phyloP scores from a whole-genome alignment of 2,888 invertebrate genomes.

The Punctoribates punctum region DNA sequence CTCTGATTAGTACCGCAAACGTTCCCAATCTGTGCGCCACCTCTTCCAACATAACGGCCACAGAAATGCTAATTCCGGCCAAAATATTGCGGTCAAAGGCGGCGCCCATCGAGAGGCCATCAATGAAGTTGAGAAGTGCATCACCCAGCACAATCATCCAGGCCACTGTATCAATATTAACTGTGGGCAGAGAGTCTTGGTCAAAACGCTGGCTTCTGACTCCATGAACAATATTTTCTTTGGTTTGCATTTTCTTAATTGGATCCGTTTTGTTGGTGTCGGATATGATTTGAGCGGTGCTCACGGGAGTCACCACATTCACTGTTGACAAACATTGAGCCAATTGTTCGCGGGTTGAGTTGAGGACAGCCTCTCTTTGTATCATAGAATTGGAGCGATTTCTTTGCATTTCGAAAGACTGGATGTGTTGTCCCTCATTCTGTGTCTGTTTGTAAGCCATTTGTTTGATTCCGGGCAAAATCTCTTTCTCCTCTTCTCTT shows the following conservation, averaged over 20 bases:
- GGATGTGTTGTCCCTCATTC: background rate
- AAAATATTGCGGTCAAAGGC: conserved; percentile 45
- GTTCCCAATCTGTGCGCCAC: conserved; percentile 45
- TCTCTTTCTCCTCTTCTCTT: conserved; percentile 35
- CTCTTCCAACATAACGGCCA: conserved; percentile 46
- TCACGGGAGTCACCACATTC: conserved; percentile 34
- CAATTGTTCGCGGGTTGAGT: conserved; percentile 40
- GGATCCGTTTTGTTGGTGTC: background rate
- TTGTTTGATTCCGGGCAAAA: background rate
- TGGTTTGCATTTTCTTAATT: conserved; percentile 1
- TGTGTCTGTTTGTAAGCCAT: background rate
- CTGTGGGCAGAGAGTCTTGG: conserved; percentile 39
- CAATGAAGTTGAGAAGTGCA: conserved; percentile 44
- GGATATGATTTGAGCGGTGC: background rate
- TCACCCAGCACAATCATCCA: conserved; percentile 46
- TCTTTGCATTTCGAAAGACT: conserved; percentile 28
- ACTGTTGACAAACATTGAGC: conserved; percentile 39
- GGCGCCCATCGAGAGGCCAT: conserved; percentile 45
- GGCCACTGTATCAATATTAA: conserved; percentile 43
- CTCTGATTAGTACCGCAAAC: conserved; percentile 45
- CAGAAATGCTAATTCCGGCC: conserved; percentile 45
- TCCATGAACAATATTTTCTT: conserved; percentile 42
- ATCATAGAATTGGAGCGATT: background rate
- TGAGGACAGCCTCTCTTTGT: conserved; percentile 15
- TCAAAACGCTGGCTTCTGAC: conserved; percentile 42